Conservation (phyloP, 2,113 vertebrate species). For the Paracanthobrama guichenoti region DNA sequence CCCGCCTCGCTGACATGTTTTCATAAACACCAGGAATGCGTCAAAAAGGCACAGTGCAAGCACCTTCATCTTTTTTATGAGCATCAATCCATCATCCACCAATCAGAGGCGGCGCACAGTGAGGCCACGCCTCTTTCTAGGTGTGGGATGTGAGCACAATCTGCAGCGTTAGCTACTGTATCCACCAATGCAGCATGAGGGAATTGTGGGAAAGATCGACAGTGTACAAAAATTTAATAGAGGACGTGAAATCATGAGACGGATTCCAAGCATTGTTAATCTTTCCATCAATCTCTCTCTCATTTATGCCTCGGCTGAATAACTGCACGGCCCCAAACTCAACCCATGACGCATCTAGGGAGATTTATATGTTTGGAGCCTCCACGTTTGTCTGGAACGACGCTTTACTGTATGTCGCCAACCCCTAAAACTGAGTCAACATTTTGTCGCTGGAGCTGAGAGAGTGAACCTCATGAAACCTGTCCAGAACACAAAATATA, state of each 20-base stretch:
- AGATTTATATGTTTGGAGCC: slow-evolving; percentile 17
- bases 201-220: slow-evolving; percentile 23
- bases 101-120: neutral
- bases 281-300: slow-evolving; percentile 14
- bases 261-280: slow-evolving; percentile 25
- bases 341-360: slow-evolving; percentile 7
- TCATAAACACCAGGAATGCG: slow-evolving; percentile 62
- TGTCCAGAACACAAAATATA: neutral
- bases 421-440: slow-evolving; percentile 7
- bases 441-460: neutral
- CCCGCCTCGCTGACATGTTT: slow-evolving; percentile 55
- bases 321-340: slow-evolving; percentile 15
- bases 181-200: slow-evolving; percentile 7
- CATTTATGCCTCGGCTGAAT: slow-evolving; percentile 5
- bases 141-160: neutral
- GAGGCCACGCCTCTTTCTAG: neutral
- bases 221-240: neutral
- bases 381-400: slow-evolving; percentile 22
- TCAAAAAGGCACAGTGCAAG: slow-evolving; percentile 58
- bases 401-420: neutral
- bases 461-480: neutral
- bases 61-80: slow-evolving; percentile 17
- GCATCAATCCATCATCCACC: neutral
- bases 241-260: neutral
- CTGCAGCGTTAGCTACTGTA: slow-evolving; percentile 23